These are phyloP conservation scores for Phylloscopus trochiloides DNA, from an alignment of 2,113 vertebrate genomes.

Conservation along the genomic window DNA sequence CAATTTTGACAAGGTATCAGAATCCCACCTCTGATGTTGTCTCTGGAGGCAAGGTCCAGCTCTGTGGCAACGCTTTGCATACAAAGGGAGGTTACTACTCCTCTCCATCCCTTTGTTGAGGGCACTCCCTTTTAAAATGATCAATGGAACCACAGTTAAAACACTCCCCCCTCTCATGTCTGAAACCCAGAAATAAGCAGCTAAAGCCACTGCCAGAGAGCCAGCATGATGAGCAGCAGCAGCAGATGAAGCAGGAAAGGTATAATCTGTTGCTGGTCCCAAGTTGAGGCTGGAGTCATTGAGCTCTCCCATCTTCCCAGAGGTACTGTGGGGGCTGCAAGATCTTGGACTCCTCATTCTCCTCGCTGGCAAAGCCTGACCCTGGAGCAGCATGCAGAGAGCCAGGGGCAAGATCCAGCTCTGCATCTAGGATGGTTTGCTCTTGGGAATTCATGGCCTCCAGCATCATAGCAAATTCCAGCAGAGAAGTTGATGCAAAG, in stretches of 20 bases:
- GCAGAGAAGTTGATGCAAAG: slow-evolving; percentile 77
- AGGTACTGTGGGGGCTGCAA: slow-evolving; percentile 75
- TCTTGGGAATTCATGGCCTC: slow-evolving; percentile 65
- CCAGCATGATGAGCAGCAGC: too few relatives aligned
- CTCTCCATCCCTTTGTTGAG: background rate
- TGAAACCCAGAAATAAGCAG: too few relatives aligned
- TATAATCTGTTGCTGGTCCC: slow-evolving; percentile 63
- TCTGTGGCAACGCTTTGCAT: background rate
- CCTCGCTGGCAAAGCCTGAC: slow-evolving; percentile 85
- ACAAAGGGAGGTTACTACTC: background rate
- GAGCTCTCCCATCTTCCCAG: slow-evolving; percentile 77
- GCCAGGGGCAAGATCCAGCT: slow-evolving; percentile 33
- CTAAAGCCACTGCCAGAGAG: too few relatives aligned
- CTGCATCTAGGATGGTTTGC: background rate
- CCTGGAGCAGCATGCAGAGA: slow-evolving; percentile 76
- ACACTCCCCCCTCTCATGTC: background rate
- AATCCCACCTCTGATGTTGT: background rate
- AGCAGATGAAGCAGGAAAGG: too few relatives aligned
- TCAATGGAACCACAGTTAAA: background rate
- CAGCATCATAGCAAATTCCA: slow-evolving; percentile 66
- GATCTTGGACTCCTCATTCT: slow-evolving; percentile 82
- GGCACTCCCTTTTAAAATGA: background rate
- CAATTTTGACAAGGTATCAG: background rate
- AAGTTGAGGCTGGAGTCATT: slow-evolving; percentile 75
- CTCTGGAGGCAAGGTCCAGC: background rate